Conservation (phyloP, 2,113 vertebrate species). For the Lipotes vexillifer region DNA sequence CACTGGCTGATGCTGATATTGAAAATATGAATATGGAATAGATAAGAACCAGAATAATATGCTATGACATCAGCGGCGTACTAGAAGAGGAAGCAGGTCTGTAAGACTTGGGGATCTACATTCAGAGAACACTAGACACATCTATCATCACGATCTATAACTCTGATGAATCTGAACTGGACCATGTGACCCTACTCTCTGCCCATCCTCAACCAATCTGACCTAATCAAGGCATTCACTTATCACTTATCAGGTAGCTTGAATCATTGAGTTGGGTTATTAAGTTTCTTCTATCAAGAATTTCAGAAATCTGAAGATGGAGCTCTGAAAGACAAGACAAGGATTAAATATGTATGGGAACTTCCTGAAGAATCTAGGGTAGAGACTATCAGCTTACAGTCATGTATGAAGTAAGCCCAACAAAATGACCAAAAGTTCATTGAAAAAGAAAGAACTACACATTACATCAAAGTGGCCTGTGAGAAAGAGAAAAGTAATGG, state of each 20-base stretch:
- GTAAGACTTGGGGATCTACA: neutral
- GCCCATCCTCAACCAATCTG: neutral
- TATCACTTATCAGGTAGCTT: neutral
- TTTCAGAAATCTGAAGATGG: neutral
- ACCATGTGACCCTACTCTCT: neutral
- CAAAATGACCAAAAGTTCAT: neutral
- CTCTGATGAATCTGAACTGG: neutral
- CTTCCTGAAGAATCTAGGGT: neutral
- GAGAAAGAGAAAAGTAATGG: neutral
- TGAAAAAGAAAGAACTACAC: neutral
- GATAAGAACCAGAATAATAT: neutral
- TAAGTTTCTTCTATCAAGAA: neutral
- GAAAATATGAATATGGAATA: neutral
- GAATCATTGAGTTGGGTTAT: neutral
- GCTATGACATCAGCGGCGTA: neutral
- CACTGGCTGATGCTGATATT: neutral
- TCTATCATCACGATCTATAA: neutral
- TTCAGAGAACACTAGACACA: neutral
- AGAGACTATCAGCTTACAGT: neutral
- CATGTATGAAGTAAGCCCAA: neutral
- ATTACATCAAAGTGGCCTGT: neutral
- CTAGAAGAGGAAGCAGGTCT: neutral
- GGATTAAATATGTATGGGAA: neutral
- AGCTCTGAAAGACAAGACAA: neutral
- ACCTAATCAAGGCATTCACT: neutral